Base-by-base conservation (phyloP, 2,797 vertebrate genomes). In the Thamnophis elegans region DNA sequence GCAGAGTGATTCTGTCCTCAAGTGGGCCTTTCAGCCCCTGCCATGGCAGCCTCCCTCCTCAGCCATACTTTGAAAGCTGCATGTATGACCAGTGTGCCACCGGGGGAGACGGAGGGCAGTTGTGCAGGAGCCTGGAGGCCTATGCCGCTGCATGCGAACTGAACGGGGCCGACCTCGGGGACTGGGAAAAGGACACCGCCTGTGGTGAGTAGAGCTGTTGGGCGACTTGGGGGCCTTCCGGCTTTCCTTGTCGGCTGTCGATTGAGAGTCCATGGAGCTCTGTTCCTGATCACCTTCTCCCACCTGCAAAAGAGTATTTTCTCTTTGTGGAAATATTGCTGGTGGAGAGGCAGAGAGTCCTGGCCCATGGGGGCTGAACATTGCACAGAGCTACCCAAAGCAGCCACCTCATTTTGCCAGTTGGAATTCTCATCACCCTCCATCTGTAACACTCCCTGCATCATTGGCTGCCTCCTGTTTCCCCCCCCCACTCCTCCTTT, bases 41-140 rank as follows among this genome's bases (percentile, higher is more conserved):
- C 32, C 91, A 91, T 11, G 6, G 60, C 85, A 91, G 22, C 60
- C 36, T 98, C 91, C 98, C 97, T 56, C 98, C 98, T 2, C 97
- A 96, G 94, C 95, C 96, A 65, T 98, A 98, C 92, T 94, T 98
- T 28, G 96, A 92, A 14, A 98, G 97, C 89, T 98, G 98, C 87
- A 96, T 91, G n/a, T 91, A 91, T 20, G 91, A 91, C 60, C 91
- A 88, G 91, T 91, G 91, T 20, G 91, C 85, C n/a, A 91, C 85
- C 0, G 91, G 18, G 1, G 91, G 91, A 91, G 47, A 68, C 5
- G 0, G 0, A 0, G 58, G 32, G 32, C 91, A 91, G 60, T 47
- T 91, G 60, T 91, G 91, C 60, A 6, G 13, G 11, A 91, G 85
- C 1, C 4, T 91, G 85, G 91, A 68, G 42, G 91, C 91, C 0